Base-by-base conservation (phyloP, 2,797 vertebrate species). In the Clarias laeviceps region DNA sequence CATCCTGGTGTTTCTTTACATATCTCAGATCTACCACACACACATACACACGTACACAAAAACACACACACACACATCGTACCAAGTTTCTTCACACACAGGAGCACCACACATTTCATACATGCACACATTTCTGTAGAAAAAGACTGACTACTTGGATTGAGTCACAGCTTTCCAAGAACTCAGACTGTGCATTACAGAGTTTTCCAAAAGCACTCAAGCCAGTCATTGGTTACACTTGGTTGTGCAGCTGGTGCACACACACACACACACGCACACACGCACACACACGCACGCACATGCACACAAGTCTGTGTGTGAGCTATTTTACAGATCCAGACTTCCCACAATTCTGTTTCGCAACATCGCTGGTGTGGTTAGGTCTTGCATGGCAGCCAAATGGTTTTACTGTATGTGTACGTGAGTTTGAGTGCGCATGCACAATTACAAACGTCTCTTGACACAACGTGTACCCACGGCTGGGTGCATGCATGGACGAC, bases 121-220 rank as follows among this genome's bases (percentile, higher is more conserved):
- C 82, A 61, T 59, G 27, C 17, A 20, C 12, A 62, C 27, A 15
- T 86, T 87, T 88, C 80, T 85, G 40, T 72, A 87, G 74, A 88
- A 90, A 85, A 84, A 5, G 65, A 4, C 76, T 78, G 50, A 77
- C 37, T 34, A 8, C 80, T 82, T 57, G 32, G 32, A 68, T 78
- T 84, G 83, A 82, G 74, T 82, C 85, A 84, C 54, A 79, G 87
- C 87, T 85, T 87, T 88, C 85, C 89, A 88, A 84, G 85, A 88
- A 88, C 80, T 74, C 62, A 62, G 17, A 29, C 22, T 34, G 12
- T 54, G 50, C 50, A 64, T 84, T 17, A 18, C 78, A 29, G 11
- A 72, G 57, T 83, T 83, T 83, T 83, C 57, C 70, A 83, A 32
- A 50, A 74, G 59, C 40, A 62, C 18, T 61, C 24, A 64, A 22